Conservation (phyloP, 2,888 invertebrate species). For the Phymatocera aterrima region DNA sequence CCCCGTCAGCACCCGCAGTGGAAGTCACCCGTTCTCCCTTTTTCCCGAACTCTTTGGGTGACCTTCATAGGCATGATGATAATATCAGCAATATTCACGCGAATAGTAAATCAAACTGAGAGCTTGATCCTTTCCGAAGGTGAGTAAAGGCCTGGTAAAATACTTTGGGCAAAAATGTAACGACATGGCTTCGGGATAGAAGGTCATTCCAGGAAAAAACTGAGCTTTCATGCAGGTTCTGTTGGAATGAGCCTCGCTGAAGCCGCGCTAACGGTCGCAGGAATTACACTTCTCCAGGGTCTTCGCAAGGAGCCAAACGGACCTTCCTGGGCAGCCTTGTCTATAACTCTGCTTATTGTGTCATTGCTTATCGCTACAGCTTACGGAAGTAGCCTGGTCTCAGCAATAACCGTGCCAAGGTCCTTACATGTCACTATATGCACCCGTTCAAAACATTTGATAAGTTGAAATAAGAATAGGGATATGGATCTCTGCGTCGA, state of each 20-base stretch:
- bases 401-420: conserved; percentile 58
- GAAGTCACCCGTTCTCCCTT: conserved; percentile 12
- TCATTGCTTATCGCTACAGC: conserved; percentile 56
- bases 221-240: background rate
- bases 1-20: conserved; percentile 46
- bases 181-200: background rate
- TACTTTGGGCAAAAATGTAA: too few relatives aligned
- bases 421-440: background rate
- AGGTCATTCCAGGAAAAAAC: background rate
- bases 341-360: conserved; percentile 55
- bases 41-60: conserved; percentile 10
- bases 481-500: background rate
- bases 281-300: conserved; percentile 8
- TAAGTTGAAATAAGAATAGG: background rate
- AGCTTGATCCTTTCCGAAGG: background rate
- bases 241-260: background rate
- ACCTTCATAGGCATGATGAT: conserved; percentile 42
- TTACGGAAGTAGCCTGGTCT: conserved; percentile 58
- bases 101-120: conserved; percentile 32
- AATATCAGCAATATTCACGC: conserved; percentile 40
- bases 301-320: background rate
- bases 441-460: background rate
- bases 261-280: background rate
- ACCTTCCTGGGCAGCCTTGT: conserved; percentile 11
- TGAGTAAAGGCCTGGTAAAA: background rate